Evolutionary conservation across 2,888 invertebrate genomes (phyloP).

Genomic region (Cabera pusaria): DNA sequence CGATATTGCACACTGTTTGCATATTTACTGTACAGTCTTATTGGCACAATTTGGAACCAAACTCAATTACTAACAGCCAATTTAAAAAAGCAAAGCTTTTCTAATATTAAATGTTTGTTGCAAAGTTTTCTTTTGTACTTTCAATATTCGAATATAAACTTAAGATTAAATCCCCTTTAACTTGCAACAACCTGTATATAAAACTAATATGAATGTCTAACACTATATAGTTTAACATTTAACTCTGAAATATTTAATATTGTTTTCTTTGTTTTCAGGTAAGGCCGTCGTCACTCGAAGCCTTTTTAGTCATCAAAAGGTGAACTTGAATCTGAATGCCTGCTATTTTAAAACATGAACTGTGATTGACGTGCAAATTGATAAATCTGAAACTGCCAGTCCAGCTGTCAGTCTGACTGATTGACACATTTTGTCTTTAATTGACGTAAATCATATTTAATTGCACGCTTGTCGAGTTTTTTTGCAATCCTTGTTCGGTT

Average conservation of each 20-base stretch:
- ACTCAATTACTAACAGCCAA: too few relatives aligned
- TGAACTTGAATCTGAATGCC: conserved; percentile 4
- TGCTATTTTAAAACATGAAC: conserved; percentile 2
- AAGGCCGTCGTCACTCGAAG: conserved; percentile 10
- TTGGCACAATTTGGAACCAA: too few relatives aligned
- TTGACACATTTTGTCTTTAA: conserved; percentile 72
- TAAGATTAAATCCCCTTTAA: too few relatives aligned
- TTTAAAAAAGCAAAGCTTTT: too few relatives aligned
- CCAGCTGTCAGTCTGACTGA: conserved; percentile 48
- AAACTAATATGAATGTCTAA: too few relatives aligned
- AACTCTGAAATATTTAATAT: neutral
- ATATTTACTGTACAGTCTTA: too few relatives aligned
- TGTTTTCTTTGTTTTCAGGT: conserved; percentile 14
- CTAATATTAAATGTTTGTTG: too few relatives aligned
- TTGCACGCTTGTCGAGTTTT: conserved; percentile 42
- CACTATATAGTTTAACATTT: too few relatives aligned
- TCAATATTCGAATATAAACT: too few relatives aligned
- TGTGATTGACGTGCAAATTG: conserved; percentile 33
- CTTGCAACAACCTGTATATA: conserved; percentile 4
- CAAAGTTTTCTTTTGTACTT: too few relatives aligned
- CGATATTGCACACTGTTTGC: too few relatives aligned
- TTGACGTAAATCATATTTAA: conserved; percentile 66
- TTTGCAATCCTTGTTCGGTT: conserved; percentile 14
- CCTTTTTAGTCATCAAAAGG: conserved; percentile 10
- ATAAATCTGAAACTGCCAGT: conserved; percentile 49